Percentiles rank a stretch among this genome's conserved stretches.
phyloP scores from a whole-genome alignment of 2,113 vertebrate genomes.

The Sterrhoptilus dennistouni region DNA sequence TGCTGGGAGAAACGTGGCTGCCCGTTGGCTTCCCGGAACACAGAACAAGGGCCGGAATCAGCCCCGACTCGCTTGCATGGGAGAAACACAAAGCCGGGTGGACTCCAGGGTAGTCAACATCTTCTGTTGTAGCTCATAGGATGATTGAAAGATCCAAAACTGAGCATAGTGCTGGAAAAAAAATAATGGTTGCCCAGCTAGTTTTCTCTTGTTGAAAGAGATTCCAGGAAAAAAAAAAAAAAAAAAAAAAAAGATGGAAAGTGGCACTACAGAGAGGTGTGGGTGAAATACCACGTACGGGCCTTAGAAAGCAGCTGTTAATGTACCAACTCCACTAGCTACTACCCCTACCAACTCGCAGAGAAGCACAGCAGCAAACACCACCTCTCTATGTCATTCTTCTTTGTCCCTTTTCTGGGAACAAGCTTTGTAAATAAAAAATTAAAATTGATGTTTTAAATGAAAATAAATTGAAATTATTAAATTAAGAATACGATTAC shows the following conservation, averaged over 20 bases:
- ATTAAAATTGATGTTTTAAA: neutral
- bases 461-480: neutral
- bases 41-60: neutral
- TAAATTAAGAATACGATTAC: neutral
- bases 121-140: neutral
- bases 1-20: accelerated
- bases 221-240: neutral
- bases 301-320: neutral
- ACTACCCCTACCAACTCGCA: neutral
- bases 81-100: accelerated
- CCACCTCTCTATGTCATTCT: neutral
- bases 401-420: neutral
- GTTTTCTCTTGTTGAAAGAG: neutral
- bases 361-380: neutral
- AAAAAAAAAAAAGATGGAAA: neutral
- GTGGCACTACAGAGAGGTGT: neutral
- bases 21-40: neutral
- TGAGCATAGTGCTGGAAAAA: neutral
- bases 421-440: neutral
- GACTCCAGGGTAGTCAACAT: accelerated
- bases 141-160: neutral
- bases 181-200: neutral
- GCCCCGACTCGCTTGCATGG: accelerated
- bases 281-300: neutral
- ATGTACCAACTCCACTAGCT: neutral